A percentile compares a stretch with the other conserved stretches of the same genome.
Conservation (phyloP, 2,888 invertebrate species). For the Tetanocera ferruginea region DNA sequence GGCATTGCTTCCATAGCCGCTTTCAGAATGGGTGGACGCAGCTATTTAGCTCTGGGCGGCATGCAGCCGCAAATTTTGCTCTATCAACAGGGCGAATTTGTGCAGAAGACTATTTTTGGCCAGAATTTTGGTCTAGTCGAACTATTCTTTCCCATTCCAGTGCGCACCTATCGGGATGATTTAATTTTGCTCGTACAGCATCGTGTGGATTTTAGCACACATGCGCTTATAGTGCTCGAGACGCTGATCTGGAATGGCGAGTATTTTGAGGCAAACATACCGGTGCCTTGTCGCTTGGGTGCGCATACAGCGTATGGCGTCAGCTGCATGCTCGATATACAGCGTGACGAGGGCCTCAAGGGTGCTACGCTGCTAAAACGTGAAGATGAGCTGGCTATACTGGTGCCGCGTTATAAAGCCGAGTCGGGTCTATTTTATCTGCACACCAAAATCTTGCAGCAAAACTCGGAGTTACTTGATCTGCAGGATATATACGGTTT, state of each 20-base stretch:
- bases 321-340: constrained; percentile 64
- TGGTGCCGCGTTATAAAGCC: constrained; percentile 63
- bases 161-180: constrained; percentile 68
- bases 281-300: constrained; percentile 62
- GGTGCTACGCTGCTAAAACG: constrained; percentile 61
- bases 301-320: constrained; percentile 57
- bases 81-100: constrained; percentile 62
- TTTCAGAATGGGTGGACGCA: constrained; percentile 68
- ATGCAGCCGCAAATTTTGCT: constrained; percentile 63
- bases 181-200: constrained; percentile 69
- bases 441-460: constrained; percentile 59
- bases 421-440: constrained; percentile 64
- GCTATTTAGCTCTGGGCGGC: constrained; percentile 66
- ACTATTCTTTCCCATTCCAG: constrained; percentile 64
- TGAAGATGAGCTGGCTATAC: constrained; percentile 57
- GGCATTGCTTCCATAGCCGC: constrained; percentile 58
- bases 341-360: constrained; percentile 60
- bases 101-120: constrained; percentile 63
- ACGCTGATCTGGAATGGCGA: constrained; percentile 69
- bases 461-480: constrained; percentile 62
- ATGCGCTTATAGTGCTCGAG: constrained; percentile 63
- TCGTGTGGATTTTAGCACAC: constrained; percentile 64
- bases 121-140: constrained; percentile 66
- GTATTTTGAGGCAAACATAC: constrained; percentile 63
- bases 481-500: constrained; percentile 60